Percentiles rank a stretch among this genome's conserved stretches.
These are phyloP conservation scores for Cyclopterus lumpus DNA, from an alignment of 2,797 vertebrate species.

Conservation along the genomic window DNA sequence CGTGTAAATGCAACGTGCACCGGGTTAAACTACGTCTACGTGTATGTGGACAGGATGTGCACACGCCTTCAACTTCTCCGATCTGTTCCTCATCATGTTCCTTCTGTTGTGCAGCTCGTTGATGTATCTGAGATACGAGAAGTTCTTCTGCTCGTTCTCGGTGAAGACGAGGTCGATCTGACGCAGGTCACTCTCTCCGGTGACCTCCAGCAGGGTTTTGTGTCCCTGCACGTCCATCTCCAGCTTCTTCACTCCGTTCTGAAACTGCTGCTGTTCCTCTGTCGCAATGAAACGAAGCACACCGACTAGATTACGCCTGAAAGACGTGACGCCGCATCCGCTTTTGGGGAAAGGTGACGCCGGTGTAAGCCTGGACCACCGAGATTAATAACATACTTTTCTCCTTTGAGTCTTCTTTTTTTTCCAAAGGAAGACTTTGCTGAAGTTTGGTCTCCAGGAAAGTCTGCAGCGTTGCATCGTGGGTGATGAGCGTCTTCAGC, in stretches of 20 bases:
- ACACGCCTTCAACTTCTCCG: not conserved
- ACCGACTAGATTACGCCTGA: not conserved
- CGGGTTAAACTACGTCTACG: not conserved
- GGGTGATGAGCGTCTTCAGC: not conserved
- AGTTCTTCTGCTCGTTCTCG: not conserved
- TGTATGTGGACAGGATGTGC: not conserved
- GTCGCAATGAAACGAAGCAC: not conserved
- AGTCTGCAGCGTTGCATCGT: not conserved
- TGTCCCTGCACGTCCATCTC: conserved; percentile 11
- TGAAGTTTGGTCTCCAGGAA: conserved; percentile 10
- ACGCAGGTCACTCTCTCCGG: not conserved
- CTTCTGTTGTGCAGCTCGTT: not conserved
- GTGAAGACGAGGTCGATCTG: not conserved
- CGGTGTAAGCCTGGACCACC: not conserved
- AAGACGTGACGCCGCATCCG: not conserved
- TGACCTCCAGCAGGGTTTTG: not conserved
- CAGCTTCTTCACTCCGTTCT: not conserved
- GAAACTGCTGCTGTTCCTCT: not conserved
- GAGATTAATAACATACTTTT: conserved; percentile 6
- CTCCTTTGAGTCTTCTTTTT: conserved; percentile 9
- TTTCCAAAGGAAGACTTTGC: not conserved
- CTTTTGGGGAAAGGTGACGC: not conserved
- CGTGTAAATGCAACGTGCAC: not conserved
- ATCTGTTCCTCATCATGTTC: not conserved
- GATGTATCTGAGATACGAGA: not conserved